phyloP scores from a whole-genome alignment of 2,113 vertebrate genomes.

The Pachycephala philippinensis region DNA sequence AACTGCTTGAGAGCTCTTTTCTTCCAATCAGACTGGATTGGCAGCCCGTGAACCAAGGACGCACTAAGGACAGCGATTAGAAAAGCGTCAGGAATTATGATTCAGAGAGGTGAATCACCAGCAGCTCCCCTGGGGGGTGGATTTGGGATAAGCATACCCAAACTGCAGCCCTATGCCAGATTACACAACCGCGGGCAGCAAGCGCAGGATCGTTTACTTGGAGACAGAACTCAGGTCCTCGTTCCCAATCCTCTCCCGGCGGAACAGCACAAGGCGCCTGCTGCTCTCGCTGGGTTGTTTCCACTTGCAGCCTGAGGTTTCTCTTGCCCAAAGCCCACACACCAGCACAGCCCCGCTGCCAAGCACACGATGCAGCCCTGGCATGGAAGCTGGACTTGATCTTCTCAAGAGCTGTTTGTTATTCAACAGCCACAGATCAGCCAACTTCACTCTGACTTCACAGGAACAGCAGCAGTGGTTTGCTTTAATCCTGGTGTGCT shows the following conservation, averaged over 20 bases:
- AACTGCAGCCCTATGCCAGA: not conserved
- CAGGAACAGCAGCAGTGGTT: not conserved
- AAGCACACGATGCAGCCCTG: slow-evolving; percentile 31
- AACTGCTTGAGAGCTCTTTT: not conserved
- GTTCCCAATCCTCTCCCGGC: not conserved
- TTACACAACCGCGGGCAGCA: not conserved
- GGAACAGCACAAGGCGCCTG: not conserved
- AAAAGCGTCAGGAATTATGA: slow-evolving; percentile 52
- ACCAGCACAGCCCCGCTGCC: not conserved
- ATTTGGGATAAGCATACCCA: not conserved
- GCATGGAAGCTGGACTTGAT: not conserved
- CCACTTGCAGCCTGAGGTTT: slow-evolving; percentile 23
- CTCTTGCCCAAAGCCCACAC: slow-evolving; percentile 54
- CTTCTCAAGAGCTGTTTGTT: slow-evolving; percentile 21
- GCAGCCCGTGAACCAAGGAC: not conserved
- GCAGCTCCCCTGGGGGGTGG: not conserved
- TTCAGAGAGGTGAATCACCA: slow-evolving; percentile 50
- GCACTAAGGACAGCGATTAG: not conserved
- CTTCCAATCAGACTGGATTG: not conserved
- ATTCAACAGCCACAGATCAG: not conserved
- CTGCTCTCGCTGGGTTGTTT: slow-evolving; percentile 6
- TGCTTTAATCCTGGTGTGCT: not conserved
- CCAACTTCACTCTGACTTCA: not conserved
- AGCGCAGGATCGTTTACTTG: not conserved
- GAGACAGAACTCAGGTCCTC: not conserved